These are phyloP conservation scores for Callorhinus ursinus DNA, from an alignment of 2,113 vertebrate species.

Conservation along the genomic window DNA sequence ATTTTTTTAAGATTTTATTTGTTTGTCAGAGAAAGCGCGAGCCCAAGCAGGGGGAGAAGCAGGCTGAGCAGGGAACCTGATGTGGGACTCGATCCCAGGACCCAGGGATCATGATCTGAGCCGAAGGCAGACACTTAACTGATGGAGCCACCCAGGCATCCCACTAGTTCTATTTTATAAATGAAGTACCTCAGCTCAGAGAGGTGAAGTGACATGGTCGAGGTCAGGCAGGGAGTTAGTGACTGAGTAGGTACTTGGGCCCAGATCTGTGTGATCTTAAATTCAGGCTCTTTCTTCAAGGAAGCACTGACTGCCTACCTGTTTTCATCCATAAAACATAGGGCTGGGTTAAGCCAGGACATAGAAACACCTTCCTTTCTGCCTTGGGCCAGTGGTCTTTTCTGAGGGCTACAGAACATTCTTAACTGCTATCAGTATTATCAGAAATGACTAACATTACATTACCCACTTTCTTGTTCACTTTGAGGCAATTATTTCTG, in stretches of 20 bases:
- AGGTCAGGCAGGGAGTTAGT: background rate
- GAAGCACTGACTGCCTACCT: background rate
- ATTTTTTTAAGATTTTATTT: background rate
- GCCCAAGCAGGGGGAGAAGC: too few species aligned
- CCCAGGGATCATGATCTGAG: too few species aligned
- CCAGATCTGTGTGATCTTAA: background rate
- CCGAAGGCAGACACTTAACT: too few species aligned
- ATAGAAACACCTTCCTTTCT: background rate
- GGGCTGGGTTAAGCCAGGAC: background rate
- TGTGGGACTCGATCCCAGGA: too few species aligned
- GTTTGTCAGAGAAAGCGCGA: too few species aligned
- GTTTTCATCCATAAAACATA: background rate
- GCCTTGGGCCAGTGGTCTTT: background rate
- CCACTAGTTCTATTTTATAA: background rate
- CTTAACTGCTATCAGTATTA: background rate
- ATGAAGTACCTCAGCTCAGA: background rate
- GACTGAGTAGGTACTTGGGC: background rate
- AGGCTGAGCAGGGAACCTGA: too few species aligned
- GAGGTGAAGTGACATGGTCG: background rate
- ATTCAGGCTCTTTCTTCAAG: background rate
- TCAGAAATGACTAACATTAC: background rate
- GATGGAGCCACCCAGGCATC: too few species aligned
- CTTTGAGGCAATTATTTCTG: background rate
- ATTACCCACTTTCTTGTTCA: background rate
- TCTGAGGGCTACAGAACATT: background rate